phyloP scores from a whole-genome alignment of 2,113 vertebrate species.

The Pteronura brasiliensis region DNA sequence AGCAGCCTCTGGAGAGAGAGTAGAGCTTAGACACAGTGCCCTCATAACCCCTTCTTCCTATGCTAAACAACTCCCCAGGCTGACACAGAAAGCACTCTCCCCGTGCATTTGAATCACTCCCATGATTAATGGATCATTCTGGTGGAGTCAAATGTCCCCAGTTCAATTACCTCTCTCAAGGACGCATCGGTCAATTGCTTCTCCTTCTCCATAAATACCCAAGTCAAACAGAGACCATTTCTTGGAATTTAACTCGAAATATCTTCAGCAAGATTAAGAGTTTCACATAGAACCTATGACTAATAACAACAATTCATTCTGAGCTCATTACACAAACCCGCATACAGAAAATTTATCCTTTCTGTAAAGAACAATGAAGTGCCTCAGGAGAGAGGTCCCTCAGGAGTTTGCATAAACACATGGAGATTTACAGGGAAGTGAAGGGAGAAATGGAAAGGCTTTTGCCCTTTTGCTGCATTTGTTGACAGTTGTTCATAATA shows the following conservation, averaged over 20 bases:
- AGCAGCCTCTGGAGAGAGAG: neutral
- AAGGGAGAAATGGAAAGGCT: neutral
- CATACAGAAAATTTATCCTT: neutral
- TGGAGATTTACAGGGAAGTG: neutral
- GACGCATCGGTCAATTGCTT: slow-evolving; percentile 31
- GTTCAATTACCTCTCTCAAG: slow-evolving; percentile 50
- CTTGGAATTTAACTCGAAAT: slow-evolving; percentile 52
- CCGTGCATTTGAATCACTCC: neutral
- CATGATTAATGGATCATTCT: slow-evolving; percentile 21
- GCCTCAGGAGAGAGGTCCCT: neutral
- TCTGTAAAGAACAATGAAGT: neutral
- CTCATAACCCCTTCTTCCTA: neutral
- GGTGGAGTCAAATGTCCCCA: neutral
- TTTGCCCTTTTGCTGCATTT: neutral
- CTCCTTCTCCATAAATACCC: slow-evolving; percentile 43
- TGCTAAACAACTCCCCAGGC: neutral
- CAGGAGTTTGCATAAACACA: accelerated
- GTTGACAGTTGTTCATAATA: neutral
- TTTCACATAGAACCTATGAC: neutral
- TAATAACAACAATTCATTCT: slow-evolving; percentile 43
- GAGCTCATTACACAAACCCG: neutral
- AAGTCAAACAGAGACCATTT: slow-evolving; percentile 28
- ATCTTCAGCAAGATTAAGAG: slow-evolving; percentile 50
- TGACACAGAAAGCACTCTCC: neutral
- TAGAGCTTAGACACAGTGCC: neutral